Base-by-base conservation (phyloP, 2,888 invertebrate genomes). In the Norana najaformis region DNA sequence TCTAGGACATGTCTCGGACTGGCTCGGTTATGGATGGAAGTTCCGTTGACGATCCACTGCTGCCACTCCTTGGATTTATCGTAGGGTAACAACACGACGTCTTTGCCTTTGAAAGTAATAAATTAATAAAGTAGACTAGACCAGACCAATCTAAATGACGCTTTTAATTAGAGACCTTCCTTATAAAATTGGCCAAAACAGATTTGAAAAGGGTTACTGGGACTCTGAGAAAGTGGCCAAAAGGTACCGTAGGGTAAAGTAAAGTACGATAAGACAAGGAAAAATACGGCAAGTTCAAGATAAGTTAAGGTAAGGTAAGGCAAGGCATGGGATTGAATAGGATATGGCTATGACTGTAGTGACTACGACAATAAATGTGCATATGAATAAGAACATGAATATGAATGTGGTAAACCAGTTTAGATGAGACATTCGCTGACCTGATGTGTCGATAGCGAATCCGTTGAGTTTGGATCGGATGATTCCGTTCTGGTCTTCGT, bases 381-480 rank as follows among this genome's bases (percentile, higher is more conserved):
- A 89, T 13, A 41, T 11, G 8, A 41, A 41, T 18, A 16, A 4
- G 38, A 34, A 89, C 53, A 83, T 16, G 38, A 20, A 16, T 13
- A 82, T 89, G 34, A 85, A 37, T 39, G 14, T 41, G 23, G 47
- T 23, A 47, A 2, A 47, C 23, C 4, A 18, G 18, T 41, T 16
- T 41, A 23, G 23, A 23, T 47, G 6, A 16, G 38, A 89, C 30
- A 38, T 88, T 30, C n/a, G 35, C 35, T 90, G 34, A 90, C 91
- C 90, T 23, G 38, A 37, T 39, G 89, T 47, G 82, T 91, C 91
- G 41, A 91, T 47, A 39, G 88, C 88, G 89, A 90, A 91, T n/a
- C 85, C 90, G 88, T 91, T 89, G 83, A 91, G 91, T 39, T 90
- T 90, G 13, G 91, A 91, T 34, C 90, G 90, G 41, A 91, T 89